A percentile compares a stretch with the other conserved stretches of the same genome.
Conservation (phyloP, 2,113 vertebrate genomes). For the Nothocercus nigrocapillus region DNA sequence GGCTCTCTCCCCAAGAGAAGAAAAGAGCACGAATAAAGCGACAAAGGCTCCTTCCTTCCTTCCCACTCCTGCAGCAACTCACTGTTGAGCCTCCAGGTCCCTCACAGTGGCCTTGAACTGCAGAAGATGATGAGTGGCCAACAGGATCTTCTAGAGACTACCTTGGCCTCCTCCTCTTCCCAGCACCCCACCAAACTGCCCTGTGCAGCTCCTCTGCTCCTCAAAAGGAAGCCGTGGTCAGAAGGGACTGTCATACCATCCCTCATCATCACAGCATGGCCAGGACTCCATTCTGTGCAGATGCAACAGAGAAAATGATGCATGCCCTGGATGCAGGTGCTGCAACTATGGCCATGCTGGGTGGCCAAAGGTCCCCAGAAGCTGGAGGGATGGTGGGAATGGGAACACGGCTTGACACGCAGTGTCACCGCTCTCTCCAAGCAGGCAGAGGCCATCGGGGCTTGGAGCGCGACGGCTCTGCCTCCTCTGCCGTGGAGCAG, state of each 20-base stretch:
- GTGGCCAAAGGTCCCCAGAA: rapidly evolving
- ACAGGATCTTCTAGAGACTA: neutral
- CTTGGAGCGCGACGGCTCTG: conserved; percentile 4
- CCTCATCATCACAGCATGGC: rapidly evolving
- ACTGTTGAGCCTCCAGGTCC: neutral
- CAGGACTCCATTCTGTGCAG: rapidly evolving
- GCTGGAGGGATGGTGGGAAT: neutral
- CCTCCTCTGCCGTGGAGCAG: neutral
- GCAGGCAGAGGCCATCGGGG: neutral
- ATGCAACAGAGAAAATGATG: neutral
- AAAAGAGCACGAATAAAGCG: neutral
- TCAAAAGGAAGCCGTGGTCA: neutral
- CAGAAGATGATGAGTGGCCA: neutral
- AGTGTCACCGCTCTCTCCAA: neutral
- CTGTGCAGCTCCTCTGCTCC: neutral
- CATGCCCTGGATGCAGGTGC: rapidly evolving
- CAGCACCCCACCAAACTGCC: neutral
- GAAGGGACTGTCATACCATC: neutral
- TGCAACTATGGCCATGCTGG: rapidly evolving
- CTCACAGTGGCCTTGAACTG: neutral
- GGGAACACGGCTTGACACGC: rapidly evolving
- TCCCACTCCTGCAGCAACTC: neutral
- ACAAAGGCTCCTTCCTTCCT: neutral
- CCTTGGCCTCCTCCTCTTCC: neutral
- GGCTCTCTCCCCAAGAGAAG: neutral